Evolutionary conservation across 2,113 vertebrate species (phyloP).

Genomic region (Poeciliopsis turrubarensis): DNA sequence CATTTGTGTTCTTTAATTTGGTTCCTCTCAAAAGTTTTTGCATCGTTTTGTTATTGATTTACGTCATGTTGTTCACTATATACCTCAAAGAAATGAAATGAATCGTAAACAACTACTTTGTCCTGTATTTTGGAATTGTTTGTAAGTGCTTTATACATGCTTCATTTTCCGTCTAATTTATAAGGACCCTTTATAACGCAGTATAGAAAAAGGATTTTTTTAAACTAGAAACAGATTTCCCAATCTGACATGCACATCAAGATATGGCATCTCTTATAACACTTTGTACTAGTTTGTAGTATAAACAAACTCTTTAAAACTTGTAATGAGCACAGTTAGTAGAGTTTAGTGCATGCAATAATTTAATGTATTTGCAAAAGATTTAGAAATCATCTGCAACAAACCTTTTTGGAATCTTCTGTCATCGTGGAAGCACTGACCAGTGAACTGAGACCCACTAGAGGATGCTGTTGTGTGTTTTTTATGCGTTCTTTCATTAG

Average conservation of each 20-base stretch:
- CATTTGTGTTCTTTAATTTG: constrained; percentile 6
- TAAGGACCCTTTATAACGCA: not conserved
- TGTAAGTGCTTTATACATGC: not conserved
- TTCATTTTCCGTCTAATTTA: not conserved
- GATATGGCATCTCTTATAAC: not conserved
- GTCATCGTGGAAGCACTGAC: not conserved
- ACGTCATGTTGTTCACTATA: constrained; percentile 2
- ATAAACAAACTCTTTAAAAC: not conserved
- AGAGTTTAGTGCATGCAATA: not conserved
- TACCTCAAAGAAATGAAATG: constrained; percentile 7
- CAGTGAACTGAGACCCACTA: constrained; percentile 36
- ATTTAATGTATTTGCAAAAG: constrained; percentile 6
- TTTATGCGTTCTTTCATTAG: constrained; percentile 5
- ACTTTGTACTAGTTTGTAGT: not conserved
- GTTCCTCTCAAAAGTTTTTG: constrained; percentile 6
- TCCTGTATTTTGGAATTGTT: not conserved
- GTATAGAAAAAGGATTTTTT: not conserved
- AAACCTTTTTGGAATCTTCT: not conserved
- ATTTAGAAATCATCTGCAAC: constrained; percentile 8
- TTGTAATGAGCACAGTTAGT: not conserved
- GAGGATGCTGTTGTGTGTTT: constrained; percentile 56
- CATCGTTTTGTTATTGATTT: constrained; percentile 4
- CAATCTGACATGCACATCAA: not conserved
- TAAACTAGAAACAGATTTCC: not conserved
- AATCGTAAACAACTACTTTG: not conserved